Evolutionary conservation across 1,140 invertebrate genomes (phyloP), one percentile per base, ranked within the genome.

Genomic region (Drosophila nigrodunni): DNA sequence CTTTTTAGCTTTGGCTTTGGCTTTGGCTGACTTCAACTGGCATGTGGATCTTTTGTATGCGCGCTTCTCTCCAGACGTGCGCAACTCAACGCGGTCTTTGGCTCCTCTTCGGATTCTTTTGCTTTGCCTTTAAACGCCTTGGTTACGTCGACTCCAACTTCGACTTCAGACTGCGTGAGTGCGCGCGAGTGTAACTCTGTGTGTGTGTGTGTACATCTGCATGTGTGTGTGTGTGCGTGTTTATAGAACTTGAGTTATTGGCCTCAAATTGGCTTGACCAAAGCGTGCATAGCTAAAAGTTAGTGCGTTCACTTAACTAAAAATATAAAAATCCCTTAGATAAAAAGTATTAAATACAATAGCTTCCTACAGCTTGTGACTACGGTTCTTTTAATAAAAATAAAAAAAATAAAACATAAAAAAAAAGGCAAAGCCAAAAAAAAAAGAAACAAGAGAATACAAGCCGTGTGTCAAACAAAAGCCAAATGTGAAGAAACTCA

Each of bases 401-500:
- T 57, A 57, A 18, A 41, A 41, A 30, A 52, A 1, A 8, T 13
- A 54, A 54, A 54, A 25, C 5, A 37, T 30, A 58, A 83, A 85
- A 80, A 61, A 70, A 85, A 80, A 74, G 81, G 64, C 62, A 74
- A 66, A 30, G 9, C 25, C 60, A 35, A 54, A 34, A 58, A 21
- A 73, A 18, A 65, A 47, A 59, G 25, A 21, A 73, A 13, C 55
- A 47, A 59, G 46, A 65, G 15, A 58, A 65, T 50, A 64, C 58
- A 47, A 62, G 34, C 65, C 57, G 73, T 82, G 79, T 86, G 83
- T 78, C 78, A 78, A 86, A 86, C 67, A 75, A 77, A 77, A 86
- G 82, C 71, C 79, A 87, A 87, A 87, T 72, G 83, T 88, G 80
- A 88, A 88, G 70, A 89, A 88, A 88, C 83, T 75, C 83, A 88